Conservation (phyloP, 2,797 vertebrate genomes). For the Falco cherrug region DNA sequence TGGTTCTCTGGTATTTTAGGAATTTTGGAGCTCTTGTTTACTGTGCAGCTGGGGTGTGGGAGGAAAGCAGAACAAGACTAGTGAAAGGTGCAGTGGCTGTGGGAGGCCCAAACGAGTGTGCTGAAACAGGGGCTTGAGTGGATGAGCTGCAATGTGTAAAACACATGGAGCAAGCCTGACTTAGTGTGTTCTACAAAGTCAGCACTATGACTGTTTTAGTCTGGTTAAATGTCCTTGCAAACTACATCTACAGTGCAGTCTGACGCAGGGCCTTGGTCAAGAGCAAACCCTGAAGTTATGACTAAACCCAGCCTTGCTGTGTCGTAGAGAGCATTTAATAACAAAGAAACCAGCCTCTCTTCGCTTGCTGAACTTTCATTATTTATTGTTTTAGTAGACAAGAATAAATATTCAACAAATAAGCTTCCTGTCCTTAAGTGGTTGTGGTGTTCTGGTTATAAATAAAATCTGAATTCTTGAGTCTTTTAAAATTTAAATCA, state of each 20-base stretch:
- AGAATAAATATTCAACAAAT: not conserved
- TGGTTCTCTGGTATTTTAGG: not conserved
- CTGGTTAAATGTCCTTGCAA: not conserved
- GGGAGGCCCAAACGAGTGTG: not conserved
- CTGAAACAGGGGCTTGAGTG: not conserved
- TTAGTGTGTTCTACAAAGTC: not conserved
- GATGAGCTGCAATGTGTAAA: not conserved
- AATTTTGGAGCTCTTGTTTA: not conserved
- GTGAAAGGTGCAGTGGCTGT: rapidly evolving
- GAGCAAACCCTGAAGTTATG: not conserved
- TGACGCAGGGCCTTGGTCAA: not conserved
- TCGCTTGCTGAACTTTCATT: not conserved
- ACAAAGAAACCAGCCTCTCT: not conserved
- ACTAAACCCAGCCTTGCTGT: not conserved
- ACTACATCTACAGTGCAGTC: not conserved
- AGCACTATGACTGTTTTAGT: not conserved
- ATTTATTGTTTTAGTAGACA: slow-evolving; percentile 1
- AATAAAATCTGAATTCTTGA: not conserved
- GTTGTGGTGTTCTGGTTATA: not conserved
- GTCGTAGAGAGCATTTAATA: not conserved
- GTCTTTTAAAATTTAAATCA: not conserved
- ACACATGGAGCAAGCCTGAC: not conserved
- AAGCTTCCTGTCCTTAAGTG: not conserved
- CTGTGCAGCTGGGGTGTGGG: not conserved
- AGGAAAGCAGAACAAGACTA: not conserved